These are phyloP conservation scores for Procambarus clarkii DNA, from an alignment of 1,140 invertebrate genomes.

Conservation along the genomic window DNA sequence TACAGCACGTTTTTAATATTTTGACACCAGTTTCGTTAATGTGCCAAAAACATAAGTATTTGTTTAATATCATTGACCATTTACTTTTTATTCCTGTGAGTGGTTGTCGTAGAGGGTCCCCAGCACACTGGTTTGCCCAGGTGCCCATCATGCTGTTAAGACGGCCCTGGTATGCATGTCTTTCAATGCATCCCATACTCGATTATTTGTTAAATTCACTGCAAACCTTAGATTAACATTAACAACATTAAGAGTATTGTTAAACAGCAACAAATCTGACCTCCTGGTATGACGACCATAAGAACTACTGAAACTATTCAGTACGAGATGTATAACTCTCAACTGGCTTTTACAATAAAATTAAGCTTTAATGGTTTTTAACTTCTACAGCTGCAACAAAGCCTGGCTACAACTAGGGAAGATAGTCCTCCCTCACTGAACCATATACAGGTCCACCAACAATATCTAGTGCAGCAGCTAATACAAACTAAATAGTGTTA, in stretches of 20 bases:
- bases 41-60: no score
- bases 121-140: no score
- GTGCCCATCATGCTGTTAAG: no score
- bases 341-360: not conserved
- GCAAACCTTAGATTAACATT: no score
- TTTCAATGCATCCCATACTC: no score
- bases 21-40: no score
- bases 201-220: no score
- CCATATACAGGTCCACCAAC: constrained; percentile 27
- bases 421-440: constrained; percentile 39
- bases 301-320: constrained; percentile 34
- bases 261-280: not conserved
- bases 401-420: constrained; percentile 51
- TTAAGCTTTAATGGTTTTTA: not conserved
- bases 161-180: no score
- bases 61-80: no score
- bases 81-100: no score
- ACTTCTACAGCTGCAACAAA: constrained; percentile 30
- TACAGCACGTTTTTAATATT: no score
- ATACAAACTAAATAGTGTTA: constrained; percentile 17
- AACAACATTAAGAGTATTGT: not conserved
- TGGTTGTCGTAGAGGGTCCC: no score
- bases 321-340: constrained; percentile 1
- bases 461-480: constrained; percentile 35
- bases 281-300: not conserved